phyloP scores from a whole-genome alignment of 2,113 vertebrate species.

The Petaurus breviceps region DNA sequence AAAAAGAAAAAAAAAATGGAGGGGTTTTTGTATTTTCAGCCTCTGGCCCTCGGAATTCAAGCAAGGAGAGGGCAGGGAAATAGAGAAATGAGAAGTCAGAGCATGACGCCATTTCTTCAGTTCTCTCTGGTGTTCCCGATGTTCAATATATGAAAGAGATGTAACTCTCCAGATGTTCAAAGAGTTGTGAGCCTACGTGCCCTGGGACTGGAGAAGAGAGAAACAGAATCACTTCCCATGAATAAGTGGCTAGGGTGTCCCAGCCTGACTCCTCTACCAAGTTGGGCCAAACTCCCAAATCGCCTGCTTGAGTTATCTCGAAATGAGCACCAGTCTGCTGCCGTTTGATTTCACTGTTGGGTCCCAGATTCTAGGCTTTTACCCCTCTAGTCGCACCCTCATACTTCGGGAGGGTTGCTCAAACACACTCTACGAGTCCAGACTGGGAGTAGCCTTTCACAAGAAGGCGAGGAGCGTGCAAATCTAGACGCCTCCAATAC shows the following conservation, averaged over 20 bases:
- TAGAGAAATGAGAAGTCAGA: not conserved
- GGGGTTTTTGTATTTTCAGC: not conserved
- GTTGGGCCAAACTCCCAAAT: not conserved
- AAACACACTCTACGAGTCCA: not conserved
- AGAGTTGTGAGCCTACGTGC: not conserved
- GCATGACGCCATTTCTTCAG: not conserved
- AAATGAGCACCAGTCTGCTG: constrained; percentile 7
- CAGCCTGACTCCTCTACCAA: not conserved
- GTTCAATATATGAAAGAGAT: not conserved
- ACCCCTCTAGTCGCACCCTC: not conserved
- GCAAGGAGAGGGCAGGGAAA: not conserved
- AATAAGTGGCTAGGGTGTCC: not conserved
- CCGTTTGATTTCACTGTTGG: not conserved
- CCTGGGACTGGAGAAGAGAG: not conserved
- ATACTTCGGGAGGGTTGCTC: not conserved
- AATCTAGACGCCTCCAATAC: not conserved
- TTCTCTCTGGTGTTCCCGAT: not conserved
- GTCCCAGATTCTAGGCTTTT: not conserved
- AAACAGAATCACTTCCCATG: not conserved
- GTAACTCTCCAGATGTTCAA: not conserved
- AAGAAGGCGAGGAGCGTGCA: not conserved
- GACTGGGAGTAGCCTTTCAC: not conserved
- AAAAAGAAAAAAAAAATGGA: constrained; percentile 49
- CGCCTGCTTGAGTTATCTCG: not conserved
- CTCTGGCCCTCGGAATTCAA: not conserved